Evolutionary conservation across 2,888 invertebrate species (phyloP).

Genomic region (Colostygia pectinataria): DNA sequence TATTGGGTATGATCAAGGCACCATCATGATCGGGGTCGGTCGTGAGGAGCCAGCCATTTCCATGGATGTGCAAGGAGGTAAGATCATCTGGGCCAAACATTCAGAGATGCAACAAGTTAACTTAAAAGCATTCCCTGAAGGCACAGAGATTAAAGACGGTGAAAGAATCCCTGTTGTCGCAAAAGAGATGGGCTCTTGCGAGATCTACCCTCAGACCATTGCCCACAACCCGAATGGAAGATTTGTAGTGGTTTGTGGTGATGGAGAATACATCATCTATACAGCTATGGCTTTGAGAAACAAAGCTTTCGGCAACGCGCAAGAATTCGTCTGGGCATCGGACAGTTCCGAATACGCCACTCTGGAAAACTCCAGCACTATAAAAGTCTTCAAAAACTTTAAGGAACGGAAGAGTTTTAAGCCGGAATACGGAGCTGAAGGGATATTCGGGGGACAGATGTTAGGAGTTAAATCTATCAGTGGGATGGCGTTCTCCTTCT

Average conservation of each 20-base stretch:
- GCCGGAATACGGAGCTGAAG: slow-evolving; percentile 98
- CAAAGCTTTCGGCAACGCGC: slow-evolving; percentile 98
- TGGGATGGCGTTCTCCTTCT: slow-evolving; percentile 97
- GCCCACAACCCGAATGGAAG: slow-evolving; percentile 99
- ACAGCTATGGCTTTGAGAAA: slow-evolving; percentile 99
- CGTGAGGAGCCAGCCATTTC: slow-evolving; percentile 99
- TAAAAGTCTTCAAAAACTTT: slow-evolving; percentile 98
- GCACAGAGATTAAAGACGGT: slow-evolving; percentile 92
- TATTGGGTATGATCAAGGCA: slow-evolving; percentile 98
- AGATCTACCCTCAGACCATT: slow-evolving; percentile 99
- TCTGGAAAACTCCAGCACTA: slow-evolving; percentile 93
- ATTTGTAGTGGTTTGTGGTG: slow-evolving; percentile 97
- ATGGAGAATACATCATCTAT: slow-evolving; percentile 99
- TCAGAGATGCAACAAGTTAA: slow-evolving; percentile 99
- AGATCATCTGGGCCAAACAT: slow-evolving; percentile 99
- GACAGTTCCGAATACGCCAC: slow-evolving; percentile 97
- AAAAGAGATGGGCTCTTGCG: slow-evolving; percentile 99
- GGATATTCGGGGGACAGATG: slow-evolving; percentile 95
- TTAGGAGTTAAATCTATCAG: slow-evolving; percentile 96
- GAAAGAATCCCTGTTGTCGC: slow-evolving; percentile 96
- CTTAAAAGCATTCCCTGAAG: slow-evolving; percentile 92
- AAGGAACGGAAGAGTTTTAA: slow-evolving; percentile 98
- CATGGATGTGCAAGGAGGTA: slow-evolving; percentile 99
- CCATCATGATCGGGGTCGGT: slow-evolving; percentile 97
- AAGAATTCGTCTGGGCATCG: slow-evolving; percentile 99